These are phyloP conservation scores for Kuschelorhynchus macadamiae DNA, from an alignment of 2,888 invertebrate species.

Conservation along the genomic window DNA sequence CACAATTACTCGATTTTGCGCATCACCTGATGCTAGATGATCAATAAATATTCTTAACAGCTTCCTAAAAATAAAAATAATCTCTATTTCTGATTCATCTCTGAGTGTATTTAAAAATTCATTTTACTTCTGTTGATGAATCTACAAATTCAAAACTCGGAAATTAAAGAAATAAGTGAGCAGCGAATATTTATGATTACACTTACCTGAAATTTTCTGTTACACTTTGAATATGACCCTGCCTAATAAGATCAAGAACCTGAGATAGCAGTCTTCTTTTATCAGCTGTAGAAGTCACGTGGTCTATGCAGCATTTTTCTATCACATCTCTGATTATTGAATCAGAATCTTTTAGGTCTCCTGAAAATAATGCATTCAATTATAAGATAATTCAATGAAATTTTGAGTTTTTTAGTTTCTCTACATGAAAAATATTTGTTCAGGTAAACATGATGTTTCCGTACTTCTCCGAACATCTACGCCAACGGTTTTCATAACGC, in stretches of 20 bases:
- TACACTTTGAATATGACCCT: slow-evolving; percentile 70
- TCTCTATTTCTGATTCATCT: neutral
- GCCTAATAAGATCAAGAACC: slow-evolving; percentile 69
- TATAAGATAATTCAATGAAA: no score
- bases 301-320: slow-evolving; percentile 63
- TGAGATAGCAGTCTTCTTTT: slow-evolving; percentile 66
- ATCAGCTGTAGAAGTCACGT: slow-evolving; percentile 63
- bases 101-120: no score
- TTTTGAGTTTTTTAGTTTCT: no score
- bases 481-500: no score
- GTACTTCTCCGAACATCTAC: no score
- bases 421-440: no score
- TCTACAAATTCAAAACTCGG: no score
- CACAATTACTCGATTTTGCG: slow-evolving; percentile 80
- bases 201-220: slow-evolving; percentile 70
- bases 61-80: slow-evolving; percentile 69
- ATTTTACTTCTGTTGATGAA: no score
- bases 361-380: no score
- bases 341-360: slow-evolving; percentile 61
- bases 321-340: slow-evolving; percentile 67
- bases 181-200: no score
- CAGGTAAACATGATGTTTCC: no score
- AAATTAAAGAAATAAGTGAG: no score
- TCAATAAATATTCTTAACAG: slow-evolving; percentile 85
- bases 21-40: slow-evolving; percentile 74